Base-by-base conservation (phyloP, 2,888 invertebrate genomes). In the Hipparchia semele region DNA sequence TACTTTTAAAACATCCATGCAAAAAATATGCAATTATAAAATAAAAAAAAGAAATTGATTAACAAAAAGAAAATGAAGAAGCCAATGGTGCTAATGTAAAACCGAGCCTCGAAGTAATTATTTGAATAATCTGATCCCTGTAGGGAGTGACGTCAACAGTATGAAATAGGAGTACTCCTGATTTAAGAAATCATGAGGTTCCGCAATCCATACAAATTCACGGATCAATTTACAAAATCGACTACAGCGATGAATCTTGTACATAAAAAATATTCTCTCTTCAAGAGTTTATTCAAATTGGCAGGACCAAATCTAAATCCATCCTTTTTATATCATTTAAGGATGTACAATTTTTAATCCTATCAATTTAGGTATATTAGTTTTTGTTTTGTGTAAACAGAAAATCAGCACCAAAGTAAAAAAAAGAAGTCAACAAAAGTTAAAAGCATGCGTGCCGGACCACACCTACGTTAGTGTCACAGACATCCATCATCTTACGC, bases 401-500 rank as follows among this genome's bases (percentile, higher is more conserved):
- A 64, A 45, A 64, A 46, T 46, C 45, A 62, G 56, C 54, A 54
- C 61, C n/a, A 60, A 4, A 12, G 51, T 60, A 13, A 61, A 51
- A 75, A 64, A 65, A 72, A 76, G 23, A 75, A 86, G 87, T 85
- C 79, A 79, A 80, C 83, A 86, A 76, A 71, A 53, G 23, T 65
- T 53, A 65, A 64, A 77, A 73, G 75, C 87, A 85, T 87, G 87
- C 88, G 84, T 82, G 86, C 83, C 79, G 83, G 76, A 75, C 75
- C 76, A 79, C 81, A 79, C 79, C 80, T 80, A 81, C 82, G 87
- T 89, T 90, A 89, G 89, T 89, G 83, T 78, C 77, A 83, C 83
- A 81, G 86, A 93, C 93, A 94, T 93, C 93, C 93, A 91, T 90
- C 81, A 88, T 92, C 92, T 86, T 82, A 94, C 93, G 84, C 90